These are phyloP conservation scores for Eristalis tenax DNA, from an alignment of 2,888 invertebrate species.

Conservation along the genomic window DNA sequence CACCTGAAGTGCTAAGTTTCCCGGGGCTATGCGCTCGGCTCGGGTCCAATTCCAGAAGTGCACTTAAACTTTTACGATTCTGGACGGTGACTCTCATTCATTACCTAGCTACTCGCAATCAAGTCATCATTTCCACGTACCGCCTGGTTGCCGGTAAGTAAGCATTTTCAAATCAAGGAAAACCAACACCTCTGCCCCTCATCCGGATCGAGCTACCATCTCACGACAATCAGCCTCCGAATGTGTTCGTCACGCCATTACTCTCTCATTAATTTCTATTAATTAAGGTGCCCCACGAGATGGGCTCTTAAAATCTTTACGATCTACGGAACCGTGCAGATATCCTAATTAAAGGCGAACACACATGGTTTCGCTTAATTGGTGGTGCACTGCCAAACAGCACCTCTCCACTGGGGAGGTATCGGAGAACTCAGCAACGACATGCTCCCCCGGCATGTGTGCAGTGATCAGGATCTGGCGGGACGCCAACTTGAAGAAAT, in stretches of 20 bases:
- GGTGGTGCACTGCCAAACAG: conserved; percentile 9
- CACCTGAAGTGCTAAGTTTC: no score
- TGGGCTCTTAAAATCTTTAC: conserved; percentile 24
- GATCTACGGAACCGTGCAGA: conserved; percentile 5
- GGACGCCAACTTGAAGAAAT: neutral
- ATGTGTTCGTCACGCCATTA: neutral
- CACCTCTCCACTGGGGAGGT: neutral
- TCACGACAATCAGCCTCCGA: neutral
- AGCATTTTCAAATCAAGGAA: neutral
- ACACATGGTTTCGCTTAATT: conserved; percentile 24
- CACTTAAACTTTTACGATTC: no score
- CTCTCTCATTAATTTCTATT: conserved; percentile 19
- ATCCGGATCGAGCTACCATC: neutral
- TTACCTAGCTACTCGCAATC: neutral
- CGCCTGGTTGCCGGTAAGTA: neutral
- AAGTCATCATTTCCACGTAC: neutral
- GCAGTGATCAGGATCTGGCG: neutral
- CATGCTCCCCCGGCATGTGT: neutral
- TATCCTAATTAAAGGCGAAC: conserved; percentile 28
- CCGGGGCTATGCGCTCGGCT: no score
- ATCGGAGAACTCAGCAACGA: neutral
- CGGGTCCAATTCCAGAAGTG: no score
- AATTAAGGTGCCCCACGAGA: conserved; percentile 2
- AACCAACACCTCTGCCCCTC: neutral
- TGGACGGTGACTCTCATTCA: no score